Percentiles rank a stretch among this genome's conserved stretches.
phyloP scores from a whole-genome alignment of 2,113 vertebrate genomes.

The Rhinolophus sinicus region DNA sequence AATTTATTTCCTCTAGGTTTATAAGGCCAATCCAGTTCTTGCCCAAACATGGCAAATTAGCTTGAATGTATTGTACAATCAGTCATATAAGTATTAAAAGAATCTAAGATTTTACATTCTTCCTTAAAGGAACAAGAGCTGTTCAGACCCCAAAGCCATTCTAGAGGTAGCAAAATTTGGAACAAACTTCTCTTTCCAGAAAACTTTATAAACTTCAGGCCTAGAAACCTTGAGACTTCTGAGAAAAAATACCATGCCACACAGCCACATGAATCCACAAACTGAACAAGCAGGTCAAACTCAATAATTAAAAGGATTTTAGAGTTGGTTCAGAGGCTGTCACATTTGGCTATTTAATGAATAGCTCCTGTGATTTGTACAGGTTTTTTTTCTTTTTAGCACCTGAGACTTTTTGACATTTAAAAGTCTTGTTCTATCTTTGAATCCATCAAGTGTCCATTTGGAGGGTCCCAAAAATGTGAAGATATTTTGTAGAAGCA shows the following conservation, averaged over 20 bases:
- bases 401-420: background rate
- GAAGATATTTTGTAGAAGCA: background rate
- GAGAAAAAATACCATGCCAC: background rate
- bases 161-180: background rate
- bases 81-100: background rate
- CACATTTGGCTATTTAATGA: background rate
- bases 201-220: background rate
- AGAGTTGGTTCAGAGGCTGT: background rate
- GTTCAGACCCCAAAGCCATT: background rate
- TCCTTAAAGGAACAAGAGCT: background rate
- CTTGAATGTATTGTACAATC: background rate
- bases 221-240: background rate
- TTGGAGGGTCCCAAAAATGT: background rate
- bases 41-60: background rate
- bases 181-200: background rate
- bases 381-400: background rate
- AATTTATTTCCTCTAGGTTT: slow-evolving; percentile 28
- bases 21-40: background rate
- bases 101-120: background rate
- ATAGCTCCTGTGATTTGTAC: background rate
- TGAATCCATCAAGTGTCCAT: background rate
- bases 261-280: background rate
- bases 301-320: background rate
- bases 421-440: background rate
- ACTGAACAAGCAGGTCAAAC: background rate